Base-by-base conservation (phyloP, 2,113 vertebrate genomes). In the Mirounga angustirostris region DNA sequence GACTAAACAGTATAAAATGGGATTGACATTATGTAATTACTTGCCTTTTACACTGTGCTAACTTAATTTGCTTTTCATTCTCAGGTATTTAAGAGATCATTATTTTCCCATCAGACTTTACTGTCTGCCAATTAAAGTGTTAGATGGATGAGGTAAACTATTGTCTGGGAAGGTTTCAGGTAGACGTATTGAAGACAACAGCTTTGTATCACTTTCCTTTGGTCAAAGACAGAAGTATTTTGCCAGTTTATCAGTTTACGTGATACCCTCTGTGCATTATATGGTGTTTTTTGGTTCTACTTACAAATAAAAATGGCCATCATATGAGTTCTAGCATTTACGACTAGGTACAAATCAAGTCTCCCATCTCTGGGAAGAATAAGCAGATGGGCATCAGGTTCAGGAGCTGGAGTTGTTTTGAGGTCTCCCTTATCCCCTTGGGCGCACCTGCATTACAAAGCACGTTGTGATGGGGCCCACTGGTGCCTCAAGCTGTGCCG, bases 1-100 rank as follows among this genome's bases (percentile, higher is more conserved):
- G 96, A 98, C 95, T 98, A 94, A 98, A 97, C 50, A 86, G 46
- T 97, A 98, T 98, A 98, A 99, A 99, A 98, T 67, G 98, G 92
- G 96, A 98, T 98, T 99, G 98, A 97, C 98, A 98, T 99, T 98
- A 98, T 98, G 95, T 98, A 98, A 99, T 99, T 99, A 99, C 98
- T 98, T 99, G 95, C 98, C 98, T 99, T 98, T 99, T 99, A 98
- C 95, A 98, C 97, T 97, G 97, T 98, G 96, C 98, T 99, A 99
- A 99, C 96, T 98, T 98, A 98, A 99, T 99, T 99, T 99, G 98
- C 98, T 99, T 99, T 99, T 99, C 98, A 98, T 99, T 99, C 98
- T 96, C 98, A 98, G 96, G 96, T 99, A 98, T 99, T 99, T 99
- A 98, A 98, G 98, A 99, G 97, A 98, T 98, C 96, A 97, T 98